Percentiles rank a stretch among this genome's conserved stretches.
Evolutionary conservation across 1,140 invertebrate genomes (phyloP).

Genomic region (Hycleus cichorii): DNA sequence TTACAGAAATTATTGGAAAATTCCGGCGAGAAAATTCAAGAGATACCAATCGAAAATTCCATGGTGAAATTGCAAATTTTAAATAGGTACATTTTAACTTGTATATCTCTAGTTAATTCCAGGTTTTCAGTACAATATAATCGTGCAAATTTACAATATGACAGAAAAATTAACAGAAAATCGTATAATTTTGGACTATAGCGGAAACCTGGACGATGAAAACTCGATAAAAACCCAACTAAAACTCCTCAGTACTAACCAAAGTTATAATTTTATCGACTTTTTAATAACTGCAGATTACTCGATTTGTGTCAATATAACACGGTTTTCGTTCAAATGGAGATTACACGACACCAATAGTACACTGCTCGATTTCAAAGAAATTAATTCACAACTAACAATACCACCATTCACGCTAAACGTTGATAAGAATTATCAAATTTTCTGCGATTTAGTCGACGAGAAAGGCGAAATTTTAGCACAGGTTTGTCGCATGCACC

Average conservation of each 20-base stretch:
- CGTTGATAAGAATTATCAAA: neutral
- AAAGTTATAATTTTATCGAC: neutral
- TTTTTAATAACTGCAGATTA: neutral
- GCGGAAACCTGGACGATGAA: too few species aligned
- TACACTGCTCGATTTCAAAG: neutral
- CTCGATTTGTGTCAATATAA: constrained; percentile 4
- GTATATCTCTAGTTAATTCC: constrained; percentile 12
- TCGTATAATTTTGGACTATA: too few species aligned
- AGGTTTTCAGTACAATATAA: constrained; percentile 17
- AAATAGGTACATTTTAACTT: neutral
- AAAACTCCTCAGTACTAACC: neutral
- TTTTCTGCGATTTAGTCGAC: constrained; percentile 2
- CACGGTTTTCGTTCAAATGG: constrained; percentile 1
- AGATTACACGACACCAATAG: neutral
- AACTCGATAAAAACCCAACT: too few species aligned
- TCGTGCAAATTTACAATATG: constrained; percentile 3
- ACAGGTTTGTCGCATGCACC: too few species aligned
- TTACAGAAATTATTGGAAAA: constrained; percentile 14
- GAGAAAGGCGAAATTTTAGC: neutral
- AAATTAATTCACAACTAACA: neutral
- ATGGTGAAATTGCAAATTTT: neutral
- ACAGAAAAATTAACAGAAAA: too few species aligned
- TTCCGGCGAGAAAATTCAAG: neutral
- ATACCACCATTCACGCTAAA: neutral
- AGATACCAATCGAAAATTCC: constrained; percentile 16